Evolutionary conservation across 2,797 vertebrate species (phyloP).

Genomic region (Xenops minutus): DNA sequence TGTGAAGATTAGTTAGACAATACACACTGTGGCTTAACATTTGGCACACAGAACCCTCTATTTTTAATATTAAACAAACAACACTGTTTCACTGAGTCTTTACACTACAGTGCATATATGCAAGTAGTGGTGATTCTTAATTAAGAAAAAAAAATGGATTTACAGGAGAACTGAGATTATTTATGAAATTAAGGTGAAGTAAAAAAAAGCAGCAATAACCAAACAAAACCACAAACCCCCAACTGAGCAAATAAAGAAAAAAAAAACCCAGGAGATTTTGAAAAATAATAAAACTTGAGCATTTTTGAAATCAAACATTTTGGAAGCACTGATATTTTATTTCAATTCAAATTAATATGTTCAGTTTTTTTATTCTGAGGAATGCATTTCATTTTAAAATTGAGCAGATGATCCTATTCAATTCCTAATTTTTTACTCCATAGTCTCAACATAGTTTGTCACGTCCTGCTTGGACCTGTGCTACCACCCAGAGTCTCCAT

Average conservation of each 20-base stretch:
- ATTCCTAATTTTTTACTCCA: background rate
- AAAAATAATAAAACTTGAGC: background rate
- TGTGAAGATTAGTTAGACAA: conserved; percentile 41
- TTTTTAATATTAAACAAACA: background rate
- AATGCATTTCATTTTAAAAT: background rate
- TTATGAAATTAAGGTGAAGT: background rate
- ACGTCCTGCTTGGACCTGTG: background rate
- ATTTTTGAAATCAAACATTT: background rate
- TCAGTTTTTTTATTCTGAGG: background rate
- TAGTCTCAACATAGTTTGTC: background rate
- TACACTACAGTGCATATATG: background rate
- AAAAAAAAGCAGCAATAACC: background rate
- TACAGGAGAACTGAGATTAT: background rate
- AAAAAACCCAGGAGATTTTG: background rate
- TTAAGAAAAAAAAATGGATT: background rate
- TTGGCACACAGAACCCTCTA: background rate
- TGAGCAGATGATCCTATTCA: background rate
- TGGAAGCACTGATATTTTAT: background rate
- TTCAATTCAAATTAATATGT: background rate
- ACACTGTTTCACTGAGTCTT: background rate
- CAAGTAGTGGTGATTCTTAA: background rate
- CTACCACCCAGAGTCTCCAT: background rate
- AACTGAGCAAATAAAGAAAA: background rate
- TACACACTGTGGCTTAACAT: background rate
- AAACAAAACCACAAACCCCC: background rate